Percentiles rank a stretch among this genome's conserved stretches.
Conservation (phyloP, 2,113 vertebrate genomes). For the Pelmatolapia mariae region DNA sequence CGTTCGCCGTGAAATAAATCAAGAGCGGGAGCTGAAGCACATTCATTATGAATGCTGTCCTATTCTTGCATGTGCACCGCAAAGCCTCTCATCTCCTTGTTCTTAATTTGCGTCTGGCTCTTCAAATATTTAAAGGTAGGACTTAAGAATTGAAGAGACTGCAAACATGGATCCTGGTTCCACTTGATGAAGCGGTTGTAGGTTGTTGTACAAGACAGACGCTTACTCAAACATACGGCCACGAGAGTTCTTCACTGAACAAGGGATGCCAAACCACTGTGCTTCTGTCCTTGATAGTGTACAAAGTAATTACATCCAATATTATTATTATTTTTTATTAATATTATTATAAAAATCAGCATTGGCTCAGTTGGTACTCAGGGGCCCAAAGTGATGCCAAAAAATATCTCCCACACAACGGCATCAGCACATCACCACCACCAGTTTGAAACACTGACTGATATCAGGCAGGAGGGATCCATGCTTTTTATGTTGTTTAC, state of each 20-base stretch:
- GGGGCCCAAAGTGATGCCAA: accelerated
- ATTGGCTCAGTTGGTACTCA: background rate
- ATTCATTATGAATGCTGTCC: constrained; percentile 36
- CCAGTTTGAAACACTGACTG: background rate
- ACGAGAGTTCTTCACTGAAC: background rate
- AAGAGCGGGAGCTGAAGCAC: background rate
- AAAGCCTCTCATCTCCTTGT: background rate
- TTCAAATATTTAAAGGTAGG: constrained; percentile 59
- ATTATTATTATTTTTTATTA: background rate
- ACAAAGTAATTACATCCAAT: background rate
- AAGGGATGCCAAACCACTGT: background rate
- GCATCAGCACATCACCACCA: background rate
- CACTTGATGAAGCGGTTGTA: background rate
- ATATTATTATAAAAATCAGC: background rate
- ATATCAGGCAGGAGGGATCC: background rate
- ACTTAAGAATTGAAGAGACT: constrained; percentile 40
- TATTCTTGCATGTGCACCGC: constrained; percentile 6
- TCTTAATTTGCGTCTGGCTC: constrained; percentile 33
- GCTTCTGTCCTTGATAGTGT: background rate
- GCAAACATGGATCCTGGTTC: constrained; percentile 27
- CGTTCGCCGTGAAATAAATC: constrained; percentile 27
- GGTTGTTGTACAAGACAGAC: constrained; percentile 19
- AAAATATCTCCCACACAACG: background rate
- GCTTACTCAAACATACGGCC: constrained; percentile 34
- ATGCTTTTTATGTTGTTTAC: background rate